A percentile compares a stretch with the other conserved stretches of the same genome.
phyloP scores from a whole-genome alignment of 2,113 vertebrate species.

The Ancistrus triradiatus region DNA sequence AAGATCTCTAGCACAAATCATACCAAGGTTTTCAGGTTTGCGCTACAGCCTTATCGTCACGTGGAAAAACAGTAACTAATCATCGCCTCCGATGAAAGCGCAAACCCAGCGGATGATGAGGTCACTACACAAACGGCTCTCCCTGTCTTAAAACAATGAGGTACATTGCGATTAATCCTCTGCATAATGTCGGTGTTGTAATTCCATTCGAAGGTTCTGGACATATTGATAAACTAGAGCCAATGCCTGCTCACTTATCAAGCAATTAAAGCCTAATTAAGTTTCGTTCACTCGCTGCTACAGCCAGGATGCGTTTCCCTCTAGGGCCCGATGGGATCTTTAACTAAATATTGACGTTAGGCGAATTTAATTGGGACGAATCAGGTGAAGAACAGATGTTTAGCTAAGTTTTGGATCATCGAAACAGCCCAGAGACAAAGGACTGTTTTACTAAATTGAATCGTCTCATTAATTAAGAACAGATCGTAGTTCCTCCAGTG shows the following conservation, averaged over 20 bases:
- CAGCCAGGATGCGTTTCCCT: constrained; percentile 59
- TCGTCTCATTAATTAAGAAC: constrained; percentile 30
- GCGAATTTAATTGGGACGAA: constrained; percentile 58
- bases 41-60: too few species aligned
- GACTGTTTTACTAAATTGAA: constrained; percentile 22
- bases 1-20: neutral
- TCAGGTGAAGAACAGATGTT: constrained; percentile 51
- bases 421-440: constrained; percentile 30
- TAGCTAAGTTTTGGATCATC: constrained; percentile 12
- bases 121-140: constrained; percentile 58
- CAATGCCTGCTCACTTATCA: constrained; percentile 64
- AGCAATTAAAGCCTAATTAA: constrained; percentile 75
- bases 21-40: too few species aligned
- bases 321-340: constrained; percentile 56
- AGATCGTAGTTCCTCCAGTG: constrained; percentile 15
- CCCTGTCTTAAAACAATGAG: constrained; percentile 57
- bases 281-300: constrained; percentile 60
- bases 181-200: constrained; percentile 57
- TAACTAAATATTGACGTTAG: constrained; percentile 60
- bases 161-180: constrained; percentile 63
- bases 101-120: constrained; percentile 54
- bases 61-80: constrained; percentile 36
- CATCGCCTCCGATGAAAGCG: constrained; percentile 33
- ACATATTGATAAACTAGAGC: constrained; percentile 69
- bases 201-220: constrained; percentile 65